Base-by-base conservation (phyloP, 1,140 invertebrate genomes). In the Zaprionus vittiger region DNA sequence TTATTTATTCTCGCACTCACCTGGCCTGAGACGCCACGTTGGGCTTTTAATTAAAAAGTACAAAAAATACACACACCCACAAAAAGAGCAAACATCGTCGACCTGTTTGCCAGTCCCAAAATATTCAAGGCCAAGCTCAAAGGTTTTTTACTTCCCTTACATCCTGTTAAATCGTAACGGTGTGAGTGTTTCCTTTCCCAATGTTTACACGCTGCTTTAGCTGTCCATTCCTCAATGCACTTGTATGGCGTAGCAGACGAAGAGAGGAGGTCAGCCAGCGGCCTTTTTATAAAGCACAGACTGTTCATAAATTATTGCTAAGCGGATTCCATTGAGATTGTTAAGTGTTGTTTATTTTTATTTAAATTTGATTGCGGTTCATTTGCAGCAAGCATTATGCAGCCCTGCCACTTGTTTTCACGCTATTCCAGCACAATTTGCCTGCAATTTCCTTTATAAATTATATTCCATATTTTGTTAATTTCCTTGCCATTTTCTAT, bases 11-110 rank as follows among this genome's bases (percentile, higher is more conserved):
- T 57, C 15, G 47, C 38, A 56, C 34, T 52, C 69, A 64, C 66
- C 66, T 68, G 66, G 14, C 38, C 69, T 12, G 49, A 76, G 73
- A 80, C 62, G 65, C 73, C 38, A 22, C 20, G 47, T 52, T 14
- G 60, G 79, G 60, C 62, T 87, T 83, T 86, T 86, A 86, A 86
- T 86, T 86, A 86, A 86, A 86, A 86, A 74, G 69, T 74, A 73
- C 71, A 75, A 85, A 85, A 84, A 75, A 72, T 34, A 66, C 72
- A 68, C 68, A 63, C 20, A 26, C 24, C 62, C 65, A 71, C 38
- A 66, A 69, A 70, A 61, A 59, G 28, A 28, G 26, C 56, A 72
- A 76, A 65, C 47, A 47, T 72, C 71, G 64, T 65, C 65, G 59
- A 44, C 55, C 7, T 81, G 74, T 76, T 81, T 78, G 34, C 57